Evolutionary conservation across 1,140 invertebrate genomes (phyloP), one percentile per base, ranked within the genome.

Genomic region (Bombus sibiricus): DNA sequence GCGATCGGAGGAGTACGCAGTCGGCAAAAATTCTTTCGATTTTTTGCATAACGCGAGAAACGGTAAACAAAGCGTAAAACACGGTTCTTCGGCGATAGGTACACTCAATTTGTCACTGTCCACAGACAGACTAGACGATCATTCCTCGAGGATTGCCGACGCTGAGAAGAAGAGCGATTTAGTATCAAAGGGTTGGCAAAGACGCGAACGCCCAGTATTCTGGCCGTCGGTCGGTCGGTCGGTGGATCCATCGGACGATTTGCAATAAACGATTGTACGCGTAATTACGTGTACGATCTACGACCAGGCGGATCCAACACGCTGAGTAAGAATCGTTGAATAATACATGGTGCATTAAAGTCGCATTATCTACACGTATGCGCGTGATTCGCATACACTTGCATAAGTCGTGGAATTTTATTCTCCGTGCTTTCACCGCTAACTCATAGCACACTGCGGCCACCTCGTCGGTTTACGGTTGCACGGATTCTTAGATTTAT

Each of bases 101-200:
- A 83, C 85, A 88, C 91, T 91, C 92, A 90, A 92, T 93, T 93
- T 93, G 91, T 92, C 92, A 93, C 91, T 92, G 91, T 92, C 92
- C 90, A 82, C 66, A 68, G 69, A 62, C 72, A 91, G 83, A 90
- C 86, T 81, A 68, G 66, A 62, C 82, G 85, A 92, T 92, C 91
- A 88, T 92, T 92, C 88, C 84, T 92, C 89, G 86, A 89, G 71
- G 47, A 77, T 87, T 90, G 88, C 91, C 91, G 83, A 90, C 83
- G 43, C 79, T 39, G 32, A 13, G 82, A 62, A 69, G 22, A 74
- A 64, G 74, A 59, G 57, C 10, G 73, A 66, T 64, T 69, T 18
- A 71, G 28, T 71, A 66, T 71, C 53, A 37, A 76, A 85, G 78
- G 86, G 77, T 78, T 81, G 47, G 83, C 71, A 77, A 57, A 78